Evolutionary conservation across 1,140 invertebrate genomes (phyloP), one percentile per base, ranked within the genome.

Genomic region (Popillia japonica): DNA sequence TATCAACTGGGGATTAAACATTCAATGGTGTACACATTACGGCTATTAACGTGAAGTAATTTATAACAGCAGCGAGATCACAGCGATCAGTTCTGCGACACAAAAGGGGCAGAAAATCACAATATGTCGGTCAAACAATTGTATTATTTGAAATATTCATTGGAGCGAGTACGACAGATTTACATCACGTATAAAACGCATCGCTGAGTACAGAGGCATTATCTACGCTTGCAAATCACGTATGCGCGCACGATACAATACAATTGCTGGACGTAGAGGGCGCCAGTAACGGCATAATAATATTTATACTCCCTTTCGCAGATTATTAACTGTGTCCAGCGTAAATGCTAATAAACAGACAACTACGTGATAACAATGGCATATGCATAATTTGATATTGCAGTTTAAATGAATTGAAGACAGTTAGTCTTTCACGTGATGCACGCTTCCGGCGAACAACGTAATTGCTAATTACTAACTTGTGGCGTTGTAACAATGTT

Each of bases 141-240:
- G 40, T 27, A 42, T 11, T 76, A 76, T 76, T 76, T 17, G 44
- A 27, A 76, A 55, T 48, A 76, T 48, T 76, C 48, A 76, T 55
- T 40, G 42, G 44, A 34, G 75, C 75, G 75, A 59, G 41, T 22
- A 76, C 22, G 42, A 76, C 44, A 76, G 75, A 76, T 76, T 76
- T 76, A 44, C 75, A 76, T 76, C 75, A 40, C 75, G 75, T 41
- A 76, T 76, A 76, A 76, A 76, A 76, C 75, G 75, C 42, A 76
- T 27, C 75, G 75, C 41, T 76, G 75, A 44, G 34, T 76, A n/a
- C 44, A 76, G 41, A n/a, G 11, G 75, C 75, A 76, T 76, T 76
- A 76, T 76, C 75, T 76, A 7, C 44, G 75, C 75, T 76, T 76
- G 75, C 55, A 76, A 76, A 76, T 76, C 75, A 76, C 75, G 23